Evolutionary conservation across 2,797 vertebrate genomes (phyloP).

Genomic region (Sebastes steindachneri): DNA sequence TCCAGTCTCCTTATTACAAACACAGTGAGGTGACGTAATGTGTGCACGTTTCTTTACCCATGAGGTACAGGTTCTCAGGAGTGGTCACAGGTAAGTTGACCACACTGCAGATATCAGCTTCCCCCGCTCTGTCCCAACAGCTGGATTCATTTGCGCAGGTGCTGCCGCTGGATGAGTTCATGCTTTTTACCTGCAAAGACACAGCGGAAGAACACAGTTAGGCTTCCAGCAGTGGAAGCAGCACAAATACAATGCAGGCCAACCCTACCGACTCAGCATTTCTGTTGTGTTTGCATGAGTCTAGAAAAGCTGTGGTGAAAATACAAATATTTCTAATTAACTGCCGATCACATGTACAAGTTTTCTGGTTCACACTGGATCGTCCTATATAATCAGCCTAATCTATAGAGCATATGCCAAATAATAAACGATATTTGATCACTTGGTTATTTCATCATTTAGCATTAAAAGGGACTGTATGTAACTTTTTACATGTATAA

Average conservation of each 20-base stretch:
- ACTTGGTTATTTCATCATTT: neutral
- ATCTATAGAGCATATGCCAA: neutral
- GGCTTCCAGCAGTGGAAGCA: neutral
- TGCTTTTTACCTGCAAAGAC: slow-evolving; percentile 87
- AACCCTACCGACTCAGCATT: neutral
- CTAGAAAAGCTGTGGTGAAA: neutral
- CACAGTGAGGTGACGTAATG: neutral
- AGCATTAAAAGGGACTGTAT: neutral
- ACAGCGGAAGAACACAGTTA: neutral
- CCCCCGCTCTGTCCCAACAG: slow-evolving; percentile 88
- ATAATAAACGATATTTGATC: neutral
- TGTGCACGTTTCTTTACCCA: slow-evolving; percentile 84
- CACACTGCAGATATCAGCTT: slow-evolving; percentile 87
- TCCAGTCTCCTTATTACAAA: neutral
- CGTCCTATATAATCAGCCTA: neutral
- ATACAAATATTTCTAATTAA: neutral
- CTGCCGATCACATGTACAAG: neutral
- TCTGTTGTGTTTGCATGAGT: neutral
- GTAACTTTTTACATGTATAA: too few relatives aligned
- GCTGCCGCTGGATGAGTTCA: slow-evolving; percentile 92
- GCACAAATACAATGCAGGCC: neutral
- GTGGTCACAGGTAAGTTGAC: slow-evolving; percentile 92
- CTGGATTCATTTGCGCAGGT: slow-evolving; percentile 89
- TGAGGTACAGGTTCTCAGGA: slow-evolving; percentile 97
- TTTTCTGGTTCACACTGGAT: neutral